Evolutionary conservation across 2,113 vertebrate genomes (phyloP).

Genomic region (Lepisosteus oculatus): DNA sequence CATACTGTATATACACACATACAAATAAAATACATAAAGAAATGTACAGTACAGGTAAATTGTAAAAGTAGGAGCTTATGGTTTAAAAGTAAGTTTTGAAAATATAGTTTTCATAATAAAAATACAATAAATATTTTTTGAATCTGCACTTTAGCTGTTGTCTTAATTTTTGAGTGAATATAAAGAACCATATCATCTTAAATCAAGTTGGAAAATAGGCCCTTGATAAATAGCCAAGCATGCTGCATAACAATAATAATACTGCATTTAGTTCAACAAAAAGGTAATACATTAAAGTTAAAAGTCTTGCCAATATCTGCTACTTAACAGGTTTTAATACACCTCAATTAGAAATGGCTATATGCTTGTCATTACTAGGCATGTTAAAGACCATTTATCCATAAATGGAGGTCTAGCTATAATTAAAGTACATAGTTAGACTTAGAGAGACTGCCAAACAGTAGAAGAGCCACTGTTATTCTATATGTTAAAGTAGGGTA

Average conservation of each 20-base stretch:
- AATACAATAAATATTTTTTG: too few species aligned
- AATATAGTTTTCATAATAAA: too few species aligned
- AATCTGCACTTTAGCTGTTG: too few species aligned
- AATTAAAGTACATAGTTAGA: slow-evolving; percentile 35
- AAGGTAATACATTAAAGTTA: slow-evolving; percentile 29
- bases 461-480: slow-evolving; percentile 50
- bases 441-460: slow-evolving; percentile 52
- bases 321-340: slow-evolving; percentile 55
- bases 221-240: background rate
- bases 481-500: slow-evolving; percentile 57
- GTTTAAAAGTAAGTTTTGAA: too few species aligned
- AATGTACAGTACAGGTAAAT: too few species aligned
- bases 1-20: too few species aligned
- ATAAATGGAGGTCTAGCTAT: slow-evolving; percentile 40
- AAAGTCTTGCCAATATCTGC: background rate
- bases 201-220: background rate
- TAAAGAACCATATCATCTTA: too few species aligned
- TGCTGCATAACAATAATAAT: too few species aligned
- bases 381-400: slow-evolving; percentile 53
- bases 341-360: slow-evolving; percentile 53
- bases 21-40: too few species aligned
- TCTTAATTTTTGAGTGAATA: too few species aligned
- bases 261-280: background rate
- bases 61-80: too few species aligned
- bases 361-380: slow-evolving; percentile 39